A percentile compares a stretch with the other conserved stretches of the same genome.
Evolutionary conservation across 2,797 vertebrate species (phyloP).

Genomic region (Neosilurus mollespiculum): DNA sequence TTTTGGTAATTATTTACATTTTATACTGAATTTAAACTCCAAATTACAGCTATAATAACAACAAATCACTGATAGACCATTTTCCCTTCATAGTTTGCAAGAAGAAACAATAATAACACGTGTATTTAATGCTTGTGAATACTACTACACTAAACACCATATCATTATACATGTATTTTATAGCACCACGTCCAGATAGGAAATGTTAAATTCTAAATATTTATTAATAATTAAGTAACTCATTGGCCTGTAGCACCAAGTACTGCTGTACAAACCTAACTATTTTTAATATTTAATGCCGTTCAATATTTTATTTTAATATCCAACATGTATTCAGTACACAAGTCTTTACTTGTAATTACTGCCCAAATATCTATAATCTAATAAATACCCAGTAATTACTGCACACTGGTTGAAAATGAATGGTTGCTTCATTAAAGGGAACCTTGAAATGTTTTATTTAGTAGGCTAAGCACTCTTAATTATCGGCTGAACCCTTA

Average conservation of each 20-base stretch:
- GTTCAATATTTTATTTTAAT: neutral
- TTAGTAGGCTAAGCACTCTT: neutral
- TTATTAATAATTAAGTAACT: neutral
- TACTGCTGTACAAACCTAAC: neutral
- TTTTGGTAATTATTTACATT: neutral
- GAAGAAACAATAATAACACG: too few relatives aligned
- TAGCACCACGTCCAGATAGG: neutral
- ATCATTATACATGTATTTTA: neutral
- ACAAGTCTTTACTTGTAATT: neutral
- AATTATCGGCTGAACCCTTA: neutral
- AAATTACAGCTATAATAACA: too few relatives aligned
- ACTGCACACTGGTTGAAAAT: neutral
- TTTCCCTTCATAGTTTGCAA: too few relatives aligned
- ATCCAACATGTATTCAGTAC: neutral
- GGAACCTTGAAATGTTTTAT: slow-evolving; percentile 5
- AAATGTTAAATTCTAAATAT: neutral
- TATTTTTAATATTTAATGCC: neutral
- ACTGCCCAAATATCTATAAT: neutral
- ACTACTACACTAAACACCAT: neutral
- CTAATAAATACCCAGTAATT: neutral
- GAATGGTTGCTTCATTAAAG: neutral
- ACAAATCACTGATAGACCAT: too few relatives aligned
- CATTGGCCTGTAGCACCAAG: neutral
- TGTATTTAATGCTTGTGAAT: neutral
- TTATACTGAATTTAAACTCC: neutral